These are phyloP conservation scores for Scaptomyza reducta DNA, from an alignment of 2,888 invertebrate species.

Conservation along the genomic window DNA sequence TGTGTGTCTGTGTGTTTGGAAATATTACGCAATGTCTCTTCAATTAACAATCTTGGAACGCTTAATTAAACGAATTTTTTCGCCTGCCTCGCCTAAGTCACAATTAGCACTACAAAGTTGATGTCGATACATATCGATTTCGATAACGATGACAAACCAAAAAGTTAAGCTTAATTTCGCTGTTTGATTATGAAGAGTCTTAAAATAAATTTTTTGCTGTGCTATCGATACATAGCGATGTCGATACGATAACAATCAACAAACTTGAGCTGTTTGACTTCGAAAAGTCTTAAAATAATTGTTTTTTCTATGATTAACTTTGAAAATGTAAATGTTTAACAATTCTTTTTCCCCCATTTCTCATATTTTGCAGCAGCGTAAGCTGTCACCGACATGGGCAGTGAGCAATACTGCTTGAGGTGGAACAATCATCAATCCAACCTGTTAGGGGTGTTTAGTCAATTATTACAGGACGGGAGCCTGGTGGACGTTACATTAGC, in stretches of 20 bases:
- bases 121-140: conserved; percentile 17
- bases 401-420: conserved; percentile 99
- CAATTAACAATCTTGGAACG: conserved; percentile 50
- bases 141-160: not conserved
- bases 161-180: not conserved
- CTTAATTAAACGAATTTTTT: conserved; percentile 58
- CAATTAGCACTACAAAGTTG: not conserved
- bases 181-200: too few species aligned
- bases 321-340: too few species aligned
- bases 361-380: conserved; percentile 87
- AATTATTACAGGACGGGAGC: conserved; percentile 97
- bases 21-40: conserved; percentile 58
- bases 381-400: conserved; percentile 97
- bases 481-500: conserved; percentile 98
- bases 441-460: conserved; percentile 98
- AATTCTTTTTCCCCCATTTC: not conserved
- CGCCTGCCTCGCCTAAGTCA: conserved; percentile 18
- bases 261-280: too few species aligned
- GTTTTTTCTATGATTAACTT: too few species aligned
- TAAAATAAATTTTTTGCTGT: too few species aligned
- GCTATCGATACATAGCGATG: too few species aligned
- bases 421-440: conserved; percentile 99
- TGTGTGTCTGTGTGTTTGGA: conserved; percentile 12
- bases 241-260: too few species aligned
- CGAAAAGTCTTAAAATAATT: too few species aligned